These are phyloP conservation scores for Hypocryptadius cinnamomeus DNA, from an alignment of 2,113 vertebrate genomes.

Conservation along the genomic window DNA sequence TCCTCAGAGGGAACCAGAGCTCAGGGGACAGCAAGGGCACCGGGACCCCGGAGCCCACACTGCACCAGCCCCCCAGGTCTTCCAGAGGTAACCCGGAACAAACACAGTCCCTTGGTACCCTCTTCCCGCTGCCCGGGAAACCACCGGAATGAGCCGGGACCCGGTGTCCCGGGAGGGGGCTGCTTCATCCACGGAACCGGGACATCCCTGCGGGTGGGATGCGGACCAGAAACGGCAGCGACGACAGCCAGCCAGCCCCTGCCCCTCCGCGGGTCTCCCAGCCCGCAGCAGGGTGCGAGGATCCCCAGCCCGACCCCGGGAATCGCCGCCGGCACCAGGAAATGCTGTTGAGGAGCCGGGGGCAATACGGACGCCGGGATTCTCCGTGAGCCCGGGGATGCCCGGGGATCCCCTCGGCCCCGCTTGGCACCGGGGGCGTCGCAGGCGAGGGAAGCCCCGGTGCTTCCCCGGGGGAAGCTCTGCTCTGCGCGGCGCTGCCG, in stretches of 20 bases:
- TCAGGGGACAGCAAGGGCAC: background rate
- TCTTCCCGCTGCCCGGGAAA: background rate
- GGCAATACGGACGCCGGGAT: background rate
- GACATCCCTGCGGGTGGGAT: background rate
- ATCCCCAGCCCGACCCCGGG: background rate
- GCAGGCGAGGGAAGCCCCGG: constrained; percentile 35
- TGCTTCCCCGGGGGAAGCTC: constrained; percentile 6
- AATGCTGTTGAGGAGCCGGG: background rate
- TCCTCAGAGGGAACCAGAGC: background rate
- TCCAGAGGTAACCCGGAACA: background rate
- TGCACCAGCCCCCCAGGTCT: background rate
- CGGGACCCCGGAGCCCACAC: no score
- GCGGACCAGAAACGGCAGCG: background rate
- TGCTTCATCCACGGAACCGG: background rate
- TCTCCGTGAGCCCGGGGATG: background rate
- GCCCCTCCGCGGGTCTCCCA: background rate
- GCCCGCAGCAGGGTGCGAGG: background rate
- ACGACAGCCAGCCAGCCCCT: background rate
- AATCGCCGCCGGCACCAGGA: background rate
- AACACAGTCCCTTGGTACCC: background rate
- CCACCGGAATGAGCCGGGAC: background rate
- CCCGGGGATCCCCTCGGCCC: background rate
- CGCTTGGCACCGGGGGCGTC: background rate
- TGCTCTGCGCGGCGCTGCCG: background rate
- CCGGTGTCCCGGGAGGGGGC: background rate